Base-by-base conservation (phyloP, 92 coral and sea anemone genomes). In the Porites cylindrica region DNA sequence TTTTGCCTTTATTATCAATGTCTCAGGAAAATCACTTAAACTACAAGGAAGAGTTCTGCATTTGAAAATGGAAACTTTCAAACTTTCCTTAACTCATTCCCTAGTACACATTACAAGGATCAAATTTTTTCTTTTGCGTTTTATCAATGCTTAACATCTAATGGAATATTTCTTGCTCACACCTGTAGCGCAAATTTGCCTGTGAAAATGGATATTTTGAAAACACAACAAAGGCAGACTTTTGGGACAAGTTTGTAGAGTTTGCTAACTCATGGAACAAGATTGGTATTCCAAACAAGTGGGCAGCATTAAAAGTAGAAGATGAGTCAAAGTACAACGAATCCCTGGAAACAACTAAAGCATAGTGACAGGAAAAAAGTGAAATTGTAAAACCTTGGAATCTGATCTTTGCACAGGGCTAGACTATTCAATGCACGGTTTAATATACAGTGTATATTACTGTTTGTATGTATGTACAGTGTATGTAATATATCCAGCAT, bases 201-300 rank as follows among this genome's bases (percentile, higher is more conserved):
- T 71, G 26, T 58, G 94, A 92, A 73, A 81, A 86, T 54, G 93
- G 93, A 20, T 92, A 89, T 86, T 85, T 89, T 56, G 91, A 85
- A 10, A 82, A 82, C 23, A 65, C 87, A 7, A 61, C 93, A 24
- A 92, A 92, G 72, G 68, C 93, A 26, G 95, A 92, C 81, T 92
- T 92, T 76, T 92, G 95, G 95, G 95, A 92, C 86, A 92, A 82
- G 84, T 92, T 92, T 85, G 93, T 92, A 1, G 93, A 92, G 79
- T 92, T 85, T 78, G 95, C 91, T 53, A 92, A 92, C 79, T 60
- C 81, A 0, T 92, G 95, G 95, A 92, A 92, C 82, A 92, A 92
- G 78, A 80, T 86, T 38, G 74, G 65, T 24, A 66, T 90, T 26
- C 89, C 95, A 72, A 90, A 90, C 89, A 92, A 92, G 59, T 92